Evolutionary conservation across 1,140 invertebrate genomes (phyloP).

Genomic region (Magallana ariakensis): DNA sequence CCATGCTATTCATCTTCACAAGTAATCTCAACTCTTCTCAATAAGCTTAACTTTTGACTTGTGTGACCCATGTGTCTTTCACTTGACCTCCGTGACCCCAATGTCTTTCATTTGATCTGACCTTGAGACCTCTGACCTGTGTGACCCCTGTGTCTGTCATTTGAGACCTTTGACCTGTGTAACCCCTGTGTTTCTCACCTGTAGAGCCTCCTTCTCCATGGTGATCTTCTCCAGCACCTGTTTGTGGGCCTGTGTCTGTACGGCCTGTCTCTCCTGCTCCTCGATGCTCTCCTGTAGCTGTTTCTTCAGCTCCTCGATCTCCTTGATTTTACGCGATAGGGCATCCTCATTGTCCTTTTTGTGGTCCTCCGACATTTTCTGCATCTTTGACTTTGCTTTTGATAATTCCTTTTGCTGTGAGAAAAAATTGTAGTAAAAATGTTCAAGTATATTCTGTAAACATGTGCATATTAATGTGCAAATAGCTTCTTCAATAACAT

Average conservation of each 20-base stretch:
- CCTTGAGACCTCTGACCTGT: no score
- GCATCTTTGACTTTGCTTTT: conserved; percentile 71
- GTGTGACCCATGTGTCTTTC: no score
- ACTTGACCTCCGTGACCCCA: no score
- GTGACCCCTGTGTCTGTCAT: no score
- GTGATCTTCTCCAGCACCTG: conserved; percentile 73
- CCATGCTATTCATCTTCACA: no score
- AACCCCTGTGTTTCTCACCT: conserved; percentile 56
- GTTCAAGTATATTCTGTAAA: no score
- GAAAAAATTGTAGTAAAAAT: background rate
- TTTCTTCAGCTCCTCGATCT: conserved; percentile 73
- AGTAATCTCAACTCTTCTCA: no score
- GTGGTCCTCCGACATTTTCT: conserved; percentile 68
- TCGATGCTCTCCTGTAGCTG: conserved; percentile 63
- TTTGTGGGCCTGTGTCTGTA: conserved; percentile 73
- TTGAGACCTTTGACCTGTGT: background rate
- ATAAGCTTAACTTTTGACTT: no score
- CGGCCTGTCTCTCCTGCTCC: conserved; percentile 70
- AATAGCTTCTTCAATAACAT: no score
- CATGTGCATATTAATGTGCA: no score
- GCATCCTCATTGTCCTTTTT: conserved; percentile 76
- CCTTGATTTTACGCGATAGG: conserved; percentile 74
- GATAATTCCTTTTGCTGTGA: conserved; percentile 73
- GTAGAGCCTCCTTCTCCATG: conserved; percentile 72
- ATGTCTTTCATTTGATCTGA: no score